Evolutionary conservation across 2,797 vertebrate species (phyloP).

Genomic region (Megalops cyprinoides): DNA sequence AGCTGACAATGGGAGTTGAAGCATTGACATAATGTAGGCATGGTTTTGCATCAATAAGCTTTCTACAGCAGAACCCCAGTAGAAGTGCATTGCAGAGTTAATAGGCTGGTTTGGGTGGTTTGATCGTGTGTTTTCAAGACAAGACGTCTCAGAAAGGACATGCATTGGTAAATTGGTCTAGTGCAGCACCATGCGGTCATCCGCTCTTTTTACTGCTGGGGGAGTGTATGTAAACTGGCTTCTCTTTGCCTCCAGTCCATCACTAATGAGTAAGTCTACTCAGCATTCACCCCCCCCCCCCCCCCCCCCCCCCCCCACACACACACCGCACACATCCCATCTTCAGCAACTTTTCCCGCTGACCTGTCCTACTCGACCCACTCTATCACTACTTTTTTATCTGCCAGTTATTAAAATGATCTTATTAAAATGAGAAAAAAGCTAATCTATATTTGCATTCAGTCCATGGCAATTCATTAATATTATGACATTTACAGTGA

Average conservation of each 20-base stretch:
- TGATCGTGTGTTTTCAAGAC: not conserved
- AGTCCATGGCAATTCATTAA: conserved; percentile 99
- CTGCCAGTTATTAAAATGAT: conserved; percentile 90
- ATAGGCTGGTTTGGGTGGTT: not conserved
- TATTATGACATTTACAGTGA: conserved; percentile 99
- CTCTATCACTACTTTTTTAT: conserved; percentile 75
- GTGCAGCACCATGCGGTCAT: not conserved
- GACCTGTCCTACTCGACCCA: conserved; percentile 46
- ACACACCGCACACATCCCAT: not conserved
- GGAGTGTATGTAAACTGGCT: conserved; percentile 54
- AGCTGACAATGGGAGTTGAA: too few species aligned
- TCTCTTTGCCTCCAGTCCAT: conserved; percentile 56
- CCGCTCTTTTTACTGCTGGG: conserved; percentile 48
- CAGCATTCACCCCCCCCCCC: conserved; percentile 33
- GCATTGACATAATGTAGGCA: too few species aligned
- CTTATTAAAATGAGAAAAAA: conserved; percentile 99
- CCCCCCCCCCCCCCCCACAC: too few species aligned
- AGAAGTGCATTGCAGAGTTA: not conserved
- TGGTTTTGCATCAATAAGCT: too few species aligned
- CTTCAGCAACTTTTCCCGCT: conserved; percentile 34
- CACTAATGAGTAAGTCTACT: conserved; percentile 64
- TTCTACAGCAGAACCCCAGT: not conserved
- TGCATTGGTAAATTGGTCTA: not conserved
- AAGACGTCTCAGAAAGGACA: not conserved
- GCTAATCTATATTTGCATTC: conserved; percentile 99